Evolutionary conservation across 1,140 invertebrate genomes (phyloP).

Genomic region (Lethrus apterus): DNA sequence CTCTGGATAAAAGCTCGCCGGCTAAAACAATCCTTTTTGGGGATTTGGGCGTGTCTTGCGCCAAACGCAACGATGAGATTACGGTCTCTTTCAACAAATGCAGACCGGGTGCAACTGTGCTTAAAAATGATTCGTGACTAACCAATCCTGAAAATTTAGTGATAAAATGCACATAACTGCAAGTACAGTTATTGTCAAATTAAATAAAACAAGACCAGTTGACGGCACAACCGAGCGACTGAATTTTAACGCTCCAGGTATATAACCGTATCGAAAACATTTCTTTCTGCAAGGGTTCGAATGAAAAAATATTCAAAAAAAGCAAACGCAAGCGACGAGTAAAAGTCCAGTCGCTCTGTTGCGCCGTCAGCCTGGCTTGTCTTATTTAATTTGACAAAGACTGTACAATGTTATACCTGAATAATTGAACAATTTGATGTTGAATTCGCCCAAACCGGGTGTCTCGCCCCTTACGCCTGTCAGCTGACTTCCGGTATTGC

Average conservation of each 20-base stretch:
- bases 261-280: too few species aligned
- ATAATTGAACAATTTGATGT: slow-evolving; percentile 44
- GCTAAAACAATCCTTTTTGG: slow-evolving; percentile 55
- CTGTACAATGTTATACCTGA: slow-evolving; percentile 30
- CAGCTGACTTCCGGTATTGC: slow-evolving; percentile 48
- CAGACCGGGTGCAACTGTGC: slow-evolving; percentile 62
- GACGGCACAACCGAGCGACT: too few species aligned
- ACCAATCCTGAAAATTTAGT: slow-evolving; percentile 44
- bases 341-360: too few species aligned
- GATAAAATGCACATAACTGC: background rate
- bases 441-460: slow-evolving; percentile 71
- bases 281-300: too few species aligned
- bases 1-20: slow-evolving; percentile 47
- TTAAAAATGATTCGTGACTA: slow-evolving; percentile 65
- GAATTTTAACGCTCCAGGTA: too few species aligned
- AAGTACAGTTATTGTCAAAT: too few species aligned
- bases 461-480: slow-evolving; percentile 71
- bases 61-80: slow-evolving; percentile 55
- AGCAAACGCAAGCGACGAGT: too few species aligned
- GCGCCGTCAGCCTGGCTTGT: too few species aligned
- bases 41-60: slow-evolving; percentile 46
- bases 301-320: too few species aligned
- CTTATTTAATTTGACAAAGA: too few species aligned
- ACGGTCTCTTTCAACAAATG: slow-evolving; percentile 73
- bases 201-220: too few species aligned